Evolutionary conservation across 2,797 vertebrate species (phyloP), one percentile per base, ranked within the genome.

Genomic region (Gymnopithys bicolor): DNA sequence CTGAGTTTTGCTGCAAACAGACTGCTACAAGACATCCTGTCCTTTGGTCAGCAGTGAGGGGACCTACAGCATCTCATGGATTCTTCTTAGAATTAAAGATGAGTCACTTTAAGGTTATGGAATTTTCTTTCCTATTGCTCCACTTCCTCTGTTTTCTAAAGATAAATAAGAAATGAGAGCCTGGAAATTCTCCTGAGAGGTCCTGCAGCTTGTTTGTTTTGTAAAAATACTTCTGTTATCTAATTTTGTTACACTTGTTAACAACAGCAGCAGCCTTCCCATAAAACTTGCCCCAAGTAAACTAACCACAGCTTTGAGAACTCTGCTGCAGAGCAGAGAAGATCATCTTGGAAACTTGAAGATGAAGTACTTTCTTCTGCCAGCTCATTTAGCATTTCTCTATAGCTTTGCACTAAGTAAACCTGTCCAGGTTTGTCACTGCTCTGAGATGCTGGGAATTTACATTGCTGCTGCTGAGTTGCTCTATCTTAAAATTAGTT

Each of bases 81-180:
- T 46, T 69, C 79, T 71, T 92, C 77, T 77, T 66, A 78, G 69
- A 94, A 93, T 89, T 83, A 69, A 94, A 94, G 93, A 95, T 91
- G 89, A 97, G 95, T 97, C 92, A 94, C 67, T 83, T 84, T 48
- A 94, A 91, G 59, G 81, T 92, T 94, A 76, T 33, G 79, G 84
- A 60, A 79, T 92, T 92, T 93, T 95, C 89, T 91, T 90, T 95
- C 82, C 67, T 95, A 94, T 96, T 97, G 64, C 95, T 96, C 93
- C 95, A 96, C 74, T 95, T 96, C 92, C 92, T 96, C 91, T 92
- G 68, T 93, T 96, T 95, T 94, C 79, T 83, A 83, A 96, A 92
- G 95, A 96, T 93, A 96, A 97, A 95, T 96, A 95, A 96, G 90
- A 96, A 94, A 93, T 81, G 87, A 96, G 88, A 95, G 90, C 77